Evolutionary conservation across 2,888 invertebrate species (phyloP).

Genomic region (Teinopalpus imperialis): DNA sequence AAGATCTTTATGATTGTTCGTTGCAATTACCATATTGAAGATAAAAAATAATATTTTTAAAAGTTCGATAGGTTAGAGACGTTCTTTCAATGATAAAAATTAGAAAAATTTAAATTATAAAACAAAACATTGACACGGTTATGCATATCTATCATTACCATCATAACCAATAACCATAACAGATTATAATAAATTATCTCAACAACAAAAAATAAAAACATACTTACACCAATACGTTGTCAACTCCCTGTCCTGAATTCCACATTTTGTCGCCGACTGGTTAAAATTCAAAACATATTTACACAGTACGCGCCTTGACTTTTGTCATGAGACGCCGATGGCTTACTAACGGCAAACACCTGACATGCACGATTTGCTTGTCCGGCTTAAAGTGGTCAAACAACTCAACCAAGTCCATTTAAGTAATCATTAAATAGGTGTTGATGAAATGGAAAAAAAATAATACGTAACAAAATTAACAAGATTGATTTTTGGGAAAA

Average conservation of each 20-base stretch:
- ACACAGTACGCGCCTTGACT: conserved; percentile 8
- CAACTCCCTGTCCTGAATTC: conserved; percentile 26
- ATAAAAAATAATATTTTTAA: too few relatives aligned
- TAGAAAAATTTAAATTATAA: too few relatives aligned
- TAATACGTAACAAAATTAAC: background rate
- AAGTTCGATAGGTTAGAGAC: too few relatives aligned
- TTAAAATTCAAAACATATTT: conserved; percentile 19
- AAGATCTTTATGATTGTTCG: too few relatives aligned
- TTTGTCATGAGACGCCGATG: conserved; percentile 9
- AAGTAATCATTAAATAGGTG: conserved; percentile 1
- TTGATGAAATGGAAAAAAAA: background rate
- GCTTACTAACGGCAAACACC: conserved; percentile 15
- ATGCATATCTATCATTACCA: too few relatives aligned
- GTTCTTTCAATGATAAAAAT: too few relatives aligned
- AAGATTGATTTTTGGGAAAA: background rate
- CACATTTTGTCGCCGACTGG: conserved; percentile 26
- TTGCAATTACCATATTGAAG: too few relatives aligned
- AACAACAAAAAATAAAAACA: conserved; percentile 8
- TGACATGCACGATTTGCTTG: background rate
- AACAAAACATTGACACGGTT: too few relatives aligned
- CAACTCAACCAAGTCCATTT: conserved; percentile 15
- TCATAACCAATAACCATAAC: too few relatives aligned
- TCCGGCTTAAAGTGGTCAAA: conserved; percentile 13
- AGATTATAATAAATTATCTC: background rate
- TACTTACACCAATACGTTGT: conserved; percentile 30